Evolutionary conservation across 2,113 vertebrate species (phyloP).

Genomic region (Heloderma charlesbogerti): DNA sequence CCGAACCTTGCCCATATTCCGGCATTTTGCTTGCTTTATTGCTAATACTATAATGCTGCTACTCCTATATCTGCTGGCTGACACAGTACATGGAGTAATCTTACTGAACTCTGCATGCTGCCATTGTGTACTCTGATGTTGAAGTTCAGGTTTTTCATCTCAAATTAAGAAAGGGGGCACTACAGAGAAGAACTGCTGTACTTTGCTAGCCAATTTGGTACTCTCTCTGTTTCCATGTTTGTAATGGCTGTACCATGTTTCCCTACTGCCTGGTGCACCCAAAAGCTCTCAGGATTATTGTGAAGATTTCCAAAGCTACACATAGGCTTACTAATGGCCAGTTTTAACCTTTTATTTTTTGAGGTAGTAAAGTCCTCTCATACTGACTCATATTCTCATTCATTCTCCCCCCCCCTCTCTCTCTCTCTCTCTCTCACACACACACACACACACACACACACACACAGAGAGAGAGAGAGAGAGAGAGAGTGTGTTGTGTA

Average conservation of each 20-base stretch:
- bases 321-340: too few relatives aligned
- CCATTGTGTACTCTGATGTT: neutral
- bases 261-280: neutral
- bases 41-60: rapidly evolving
- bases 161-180: neutral
- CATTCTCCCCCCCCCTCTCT: too few relatives aligned
- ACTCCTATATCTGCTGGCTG: neutral
- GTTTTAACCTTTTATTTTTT: neutral
- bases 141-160: neutral
- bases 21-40: neutral
- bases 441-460: neutral
- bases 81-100: neutral
- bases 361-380: neutral
- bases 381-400: neutral
- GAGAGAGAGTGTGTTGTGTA: neutral
- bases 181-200: neutral
- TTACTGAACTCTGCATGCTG: neutral
- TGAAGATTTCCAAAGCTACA: neutral
- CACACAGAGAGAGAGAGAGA: too few relatives aligned
- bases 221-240: neutral
- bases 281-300: neutral
- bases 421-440: neutral
- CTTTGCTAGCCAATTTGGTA: neutral
- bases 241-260: neutral
- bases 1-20: rapidly evolving